Percentiles rank a stretch among this genome's conserved stretches.
These are phyloP conservation scores for Quadroppia sp. DNA, from an alignment of 2,888 invertebrate species.

Conservation along the genomic window DNA sequence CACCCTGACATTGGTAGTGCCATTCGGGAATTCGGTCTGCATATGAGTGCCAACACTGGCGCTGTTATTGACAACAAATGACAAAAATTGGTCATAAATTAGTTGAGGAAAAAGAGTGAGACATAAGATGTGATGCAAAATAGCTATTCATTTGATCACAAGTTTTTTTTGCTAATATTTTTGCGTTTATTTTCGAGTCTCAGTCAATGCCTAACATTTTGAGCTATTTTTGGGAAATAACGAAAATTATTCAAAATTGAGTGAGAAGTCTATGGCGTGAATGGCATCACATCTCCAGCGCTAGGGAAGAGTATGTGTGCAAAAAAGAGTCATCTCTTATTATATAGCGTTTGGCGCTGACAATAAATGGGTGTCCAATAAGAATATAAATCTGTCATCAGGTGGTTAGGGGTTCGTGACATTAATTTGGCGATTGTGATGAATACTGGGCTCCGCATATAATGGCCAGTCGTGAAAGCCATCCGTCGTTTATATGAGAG, in stretches of 20 bases:
- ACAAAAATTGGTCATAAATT: background rate
- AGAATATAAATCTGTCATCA: constrained; percentile 33
- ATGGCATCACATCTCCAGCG: background rate
- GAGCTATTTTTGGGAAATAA: background rate
- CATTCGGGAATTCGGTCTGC: background rate
- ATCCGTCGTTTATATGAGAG: background rate
- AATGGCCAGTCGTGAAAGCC: background rate
- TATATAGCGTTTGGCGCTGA: background rate
- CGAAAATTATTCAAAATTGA: constrained; percentile 21
- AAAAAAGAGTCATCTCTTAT: background rate
- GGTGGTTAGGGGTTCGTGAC: constrained; percentile 24
- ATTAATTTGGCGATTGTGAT: constrained; percentile 14
- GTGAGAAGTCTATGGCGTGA: constrained; percentile 11
- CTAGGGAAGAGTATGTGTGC: background rate
- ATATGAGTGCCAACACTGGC: background rate
- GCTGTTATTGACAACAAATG: background rate
- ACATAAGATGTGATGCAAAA: background rate
- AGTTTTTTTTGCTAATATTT: background rate
- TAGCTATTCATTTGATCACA: constrained; percentile 11
- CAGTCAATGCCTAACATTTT: background rate
- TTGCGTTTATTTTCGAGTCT: no score
- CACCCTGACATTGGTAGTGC: background rate
- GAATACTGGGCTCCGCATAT: background rate
- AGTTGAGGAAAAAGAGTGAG: background rate
- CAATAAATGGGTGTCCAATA: constrained; percentile 23